A percentile compares a stretch with the other conserved stretches of the same genome.
Conservation (phyloP, 2,113 vertebrate genomes). For the Murina feae region DNA sequence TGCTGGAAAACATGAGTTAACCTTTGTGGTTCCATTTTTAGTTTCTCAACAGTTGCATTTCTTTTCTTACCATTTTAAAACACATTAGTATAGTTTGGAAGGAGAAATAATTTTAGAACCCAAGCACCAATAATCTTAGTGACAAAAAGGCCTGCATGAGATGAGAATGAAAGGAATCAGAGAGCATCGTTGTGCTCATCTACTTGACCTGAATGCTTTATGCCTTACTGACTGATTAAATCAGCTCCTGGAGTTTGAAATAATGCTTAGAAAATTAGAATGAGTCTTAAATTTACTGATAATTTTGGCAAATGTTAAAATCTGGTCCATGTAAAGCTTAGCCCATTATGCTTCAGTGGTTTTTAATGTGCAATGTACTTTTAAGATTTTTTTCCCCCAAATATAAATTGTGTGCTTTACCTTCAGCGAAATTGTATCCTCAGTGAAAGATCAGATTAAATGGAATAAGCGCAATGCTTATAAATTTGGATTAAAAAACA, state of each 20-base stretch:
- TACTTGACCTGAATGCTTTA: slow-evolving; percentile 56
- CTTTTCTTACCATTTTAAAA: not conserved
- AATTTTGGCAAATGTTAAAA: slow-evolving; percentile 65
- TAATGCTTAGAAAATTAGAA: slow-evolving; percentile 69
- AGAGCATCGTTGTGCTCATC: slow-evolving; percentile 28
- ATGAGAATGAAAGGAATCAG: slow-evolving; percentile 17
- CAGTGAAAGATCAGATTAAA: slow-evolving; percentile 74
- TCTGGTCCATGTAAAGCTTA: slow-evolving; percentile 46
- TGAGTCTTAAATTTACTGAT: slow-evolving; percentile 70
- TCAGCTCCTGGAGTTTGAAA: slow-evolving; percentile 63
- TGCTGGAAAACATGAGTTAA: not conserved
- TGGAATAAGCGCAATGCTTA: slow-evolving; percentile 62
- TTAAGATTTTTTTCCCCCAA: slow-evolving; percentile 49
- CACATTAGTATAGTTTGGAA: not conserved
- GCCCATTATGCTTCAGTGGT: slow-evolving; percentile 54
- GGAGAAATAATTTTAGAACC: not conserved
- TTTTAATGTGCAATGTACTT: slow-evolving; percentile 69
- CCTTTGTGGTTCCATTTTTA: not conserved
- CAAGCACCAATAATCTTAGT: not conserved
- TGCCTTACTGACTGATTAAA: slow-evolving; percentile 51
- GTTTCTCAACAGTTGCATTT: not conserved
- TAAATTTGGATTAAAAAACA: slow-evolving; percentile 68
- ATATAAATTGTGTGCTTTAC: slow-evolving; percentile 68
- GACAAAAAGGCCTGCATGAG: slow-evolving; percentile 6
- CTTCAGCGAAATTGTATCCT: slow-evolving; percentile 53